Evolutionary conservation across 2,113 vertebrate species (phyloP), one percentile per base, ranked within the genome.

Genomic region (Scytalopus superciliaris): DNA sequence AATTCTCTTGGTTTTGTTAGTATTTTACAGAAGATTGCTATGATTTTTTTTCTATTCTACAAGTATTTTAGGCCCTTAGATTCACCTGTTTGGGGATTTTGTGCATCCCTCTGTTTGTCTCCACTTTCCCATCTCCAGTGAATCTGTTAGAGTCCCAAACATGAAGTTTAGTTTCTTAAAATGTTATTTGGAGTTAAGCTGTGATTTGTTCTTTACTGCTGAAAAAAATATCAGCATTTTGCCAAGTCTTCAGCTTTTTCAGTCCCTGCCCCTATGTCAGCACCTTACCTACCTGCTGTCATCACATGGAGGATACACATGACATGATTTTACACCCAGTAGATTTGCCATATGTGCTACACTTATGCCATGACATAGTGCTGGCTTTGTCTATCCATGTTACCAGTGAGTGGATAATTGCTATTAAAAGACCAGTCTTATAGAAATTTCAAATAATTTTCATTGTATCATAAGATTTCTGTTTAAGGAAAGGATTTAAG

Each of bases 181-280:
- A 42, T 17, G 39, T 66, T 79, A 42, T 88, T 68, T 3, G 1
- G 19, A 68, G 31, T 17, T 64, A 75, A 92, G 19, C 14, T 44
- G 5, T 77, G 14, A 33, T 70, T 72, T 69, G 23, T 8, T 52
- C 52, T 81, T 64, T 81, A 47, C 7, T 42, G 3, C 42, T 45
- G 33, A 57, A 39, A 11, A 78, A 74, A 68, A 67, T 19, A 53
- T 59, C 39, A 82, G 17, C 5, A 4, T 80, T 76, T 69, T 39
- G 28, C 39, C 39, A 74, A 33, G 9, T 8, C n/a, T 93, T 84
- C 70, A 68, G 9, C 17, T 13, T 81, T 81, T 89, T 78, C 30
- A 72, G 24, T 10, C 52, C 6, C 27, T 23, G 3, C 2, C 35
- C 17, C 1, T 2, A 4, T n/a, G 14, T n/a, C 10, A 10, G 11